phyloP scores from a whole-genome alignment of 2,888 invertebrate genomes.

The Morpho deidamia region DNA sequence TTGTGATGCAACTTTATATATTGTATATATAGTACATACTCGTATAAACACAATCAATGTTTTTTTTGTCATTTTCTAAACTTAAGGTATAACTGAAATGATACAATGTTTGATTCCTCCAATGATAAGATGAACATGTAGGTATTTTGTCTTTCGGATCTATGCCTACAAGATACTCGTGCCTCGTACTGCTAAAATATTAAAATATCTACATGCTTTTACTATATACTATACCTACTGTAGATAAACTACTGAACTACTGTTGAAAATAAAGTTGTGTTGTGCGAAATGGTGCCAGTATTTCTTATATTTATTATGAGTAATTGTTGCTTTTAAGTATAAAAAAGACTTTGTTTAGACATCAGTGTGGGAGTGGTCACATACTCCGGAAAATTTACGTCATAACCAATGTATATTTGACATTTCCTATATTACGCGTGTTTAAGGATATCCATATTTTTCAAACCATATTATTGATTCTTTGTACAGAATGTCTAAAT shows the following conservation, averaged over 20 bases:
- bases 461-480: background rate
- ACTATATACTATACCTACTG: slow-evolving; percentile 21
- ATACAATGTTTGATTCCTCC: background rate
- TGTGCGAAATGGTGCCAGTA: slow-evolving; percentile 20
- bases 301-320: slow-evolving; percentile 5
- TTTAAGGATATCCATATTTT: no score
- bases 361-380: slow-evolving; percentile 42
- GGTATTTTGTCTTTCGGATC: slow-evolving; percentile 10
- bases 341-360: slow-evolving; percentile 12
- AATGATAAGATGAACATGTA: slow-evolving; percentile 10
- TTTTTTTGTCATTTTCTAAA: no score
- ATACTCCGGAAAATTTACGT: slow-evolving; percentile 39
- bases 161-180: slow-evolving; percentile 18
- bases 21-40: no score
- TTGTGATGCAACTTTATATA: no score
- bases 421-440: background rate
- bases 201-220: slow-evolving; percentile 19
- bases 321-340: background rate
- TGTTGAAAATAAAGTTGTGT: slow-evolving; percentile 20
- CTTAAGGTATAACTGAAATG: background rate
- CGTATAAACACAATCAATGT: no score
- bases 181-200: slow-evolving; percentile 21
- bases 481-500: background rate
- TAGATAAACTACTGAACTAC: slow-evolving; percentile 23
- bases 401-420: slow-evolving; percentile 7